These are phyloP conservation scores for Acrocephalus kingi DNA, from an alignment of 2,113 vertebrate genomes.

Conservation along the genomic window DNA sequence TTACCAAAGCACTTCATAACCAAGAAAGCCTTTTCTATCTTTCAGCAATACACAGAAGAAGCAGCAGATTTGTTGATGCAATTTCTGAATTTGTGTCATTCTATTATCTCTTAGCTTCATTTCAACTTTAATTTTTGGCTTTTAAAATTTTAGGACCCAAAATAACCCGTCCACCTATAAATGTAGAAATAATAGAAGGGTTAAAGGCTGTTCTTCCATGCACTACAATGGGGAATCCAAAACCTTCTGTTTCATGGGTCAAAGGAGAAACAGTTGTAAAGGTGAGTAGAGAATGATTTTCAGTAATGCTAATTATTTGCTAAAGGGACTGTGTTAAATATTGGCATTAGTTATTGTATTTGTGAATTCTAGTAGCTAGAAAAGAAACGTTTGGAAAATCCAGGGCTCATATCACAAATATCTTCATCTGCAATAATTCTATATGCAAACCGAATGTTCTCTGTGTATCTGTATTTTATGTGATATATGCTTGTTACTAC, in stretches of 20 bases:
- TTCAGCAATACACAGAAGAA: not conserved
- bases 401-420: not conserved
- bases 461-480: not conserved
- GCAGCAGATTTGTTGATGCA: not conserved
- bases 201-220: conserved; percentile 95
- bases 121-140: not conserved
- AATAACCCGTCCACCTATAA: conserved; percentile 91
- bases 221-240: conserved; percentile 92
- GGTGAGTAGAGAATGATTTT: conserved; percentile 71
- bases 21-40: not conserved
- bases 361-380: not conserved
- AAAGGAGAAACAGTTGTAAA: conserved; percentile 89
- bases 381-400: not conserved
- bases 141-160: conserved; percentile 85
- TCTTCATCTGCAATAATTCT: not conserved
- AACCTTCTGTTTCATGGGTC: conserved; percentile 93
- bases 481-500: not conserved
- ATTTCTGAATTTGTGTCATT: not conserved
- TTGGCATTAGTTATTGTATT: not conserved
- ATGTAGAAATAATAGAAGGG: conserved; percentile 88
- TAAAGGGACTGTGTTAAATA: not conserved
- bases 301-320: not conserved
- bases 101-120: not conserved
- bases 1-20: not conserved
- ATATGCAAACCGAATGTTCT: not conserved